Evolutionary conservation across 1,140 invertebrate genomes (phyloP), one percentile per base, ranked within the genome.

Genomic region (Nephila pilipes): DNA sequence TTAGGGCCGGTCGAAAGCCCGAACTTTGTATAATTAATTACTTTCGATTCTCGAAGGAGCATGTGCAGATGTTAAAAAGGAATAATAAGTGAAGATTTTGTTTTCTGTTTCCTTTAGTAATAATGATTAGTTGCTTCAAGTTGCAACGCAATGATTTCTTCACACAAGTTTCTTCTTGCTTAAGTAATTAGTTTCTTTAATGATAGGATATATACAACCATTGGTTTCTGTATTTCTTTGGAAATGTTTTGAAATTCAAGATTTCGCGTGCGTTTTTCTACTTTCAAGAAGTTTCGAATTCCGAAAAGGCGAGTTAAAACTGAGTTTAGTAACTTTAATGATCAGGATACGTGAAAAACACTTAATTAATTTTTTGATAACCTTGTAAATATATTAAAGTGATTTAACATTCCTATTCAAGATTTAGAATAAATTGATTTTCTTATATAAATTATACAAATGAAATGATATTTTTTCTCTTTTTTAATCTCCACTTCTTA

Each of bases 1-100:
- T 65, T 91, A 91, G 46, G 32, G 75, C 46, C 46, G 80, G 89
- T 57, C 55, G 80, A 83, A 83, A 75, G 57, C 20, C 12, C 14
- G 46, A 91, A 81, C 80, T 83, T 81, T 38, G 89, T 89, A 55
- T 91, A 91, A 91, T 91, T 91, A 91, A 91, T 91, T 83, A 91
- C 57, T 10, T 54, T 36, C n/a, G 69, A 57, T 79, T 38, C 63
- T 32, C 25, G 60, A 18, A 22, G 20, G 87, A 88, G 63, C 58
- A 57, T 20, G 60, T 54, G 58, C 20, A 16, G 69, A 90, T 80
- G 69, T 80, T 80, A 58, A 80, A n/a, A 80, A 80, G 79, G 36
- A 91, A 91, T 60, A 83, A 63, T 36, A 60, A 83, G 89, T 91
- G 69, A 20, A 75, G 29, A 75, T 75, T 75, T 75, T 75, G 69